phyloP scores from a whole-genome alignment of 2,888 invertebrate species.

The Operophtera brumata region DNA sequence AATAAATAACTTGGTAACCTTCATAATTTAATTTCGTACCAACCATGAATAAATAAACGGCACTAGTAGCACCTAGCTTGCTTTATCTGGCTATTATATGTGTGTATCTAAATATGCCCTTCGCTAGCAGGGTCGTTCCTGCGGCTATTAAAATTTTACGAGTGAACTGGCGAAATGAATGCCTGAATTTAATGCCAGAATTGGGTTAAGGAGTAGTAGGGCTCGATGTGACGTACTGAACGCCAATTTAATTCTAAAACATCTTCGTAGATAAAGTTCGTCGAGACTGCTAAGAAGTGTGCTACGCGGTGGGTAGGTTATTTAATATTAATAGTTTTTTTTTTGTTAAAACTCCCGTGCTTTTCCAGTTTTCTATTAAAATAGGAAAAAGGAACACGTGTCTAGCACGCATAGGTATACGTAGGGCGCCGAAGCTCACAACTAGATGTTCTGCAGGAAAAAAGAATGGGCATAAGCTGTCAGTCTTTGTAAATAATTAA shows the following conservation, averaged over 20 bases:
- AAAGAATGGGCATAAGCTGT: too few species aligned
- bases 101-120: slow-evolving; percentile 25
- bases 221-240: slow-evolving; percentile 57
- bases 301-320: background rate
- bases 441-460: too few species aligned
- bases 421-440: too few species aligned
- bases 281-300: background rate
- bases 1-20: slow-evolving; percentile 10
- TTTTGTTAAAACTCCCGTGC: too few species aligned
- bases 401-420: too few species aligned
- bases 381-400: too few species aligned
- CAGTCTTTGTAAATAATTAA: too few species aligned
- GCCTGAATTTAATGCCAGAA: slow-evolving; percentile 72
- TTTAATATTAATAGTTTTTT: too few species aligned
- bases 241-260: slow-evolving; percentile 56
- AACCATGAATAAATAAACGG: slow-evolving; percentile 29
- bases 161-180: slow-evolving; percentile 76
- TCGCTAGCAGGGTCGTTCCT: slow-evolving; percentile 54
- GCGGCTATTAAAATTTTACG: slow-evolving; percentile 76
- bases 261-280: slow-evolving; percentile 14
- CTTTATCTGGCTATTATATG: slow-evolving; percentile 20
- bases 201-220: slow-evolving; percentile 71
- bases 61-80: slow-evolving; percentile 26
- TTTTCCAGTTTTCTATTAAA: too few species aligned
- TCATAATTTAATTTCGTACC: slow-evolving; percentile 14